Base-by-base conservation (phyloP, 1,140 invertebrate genomes). In the Cotesia glomerata region DNA sequence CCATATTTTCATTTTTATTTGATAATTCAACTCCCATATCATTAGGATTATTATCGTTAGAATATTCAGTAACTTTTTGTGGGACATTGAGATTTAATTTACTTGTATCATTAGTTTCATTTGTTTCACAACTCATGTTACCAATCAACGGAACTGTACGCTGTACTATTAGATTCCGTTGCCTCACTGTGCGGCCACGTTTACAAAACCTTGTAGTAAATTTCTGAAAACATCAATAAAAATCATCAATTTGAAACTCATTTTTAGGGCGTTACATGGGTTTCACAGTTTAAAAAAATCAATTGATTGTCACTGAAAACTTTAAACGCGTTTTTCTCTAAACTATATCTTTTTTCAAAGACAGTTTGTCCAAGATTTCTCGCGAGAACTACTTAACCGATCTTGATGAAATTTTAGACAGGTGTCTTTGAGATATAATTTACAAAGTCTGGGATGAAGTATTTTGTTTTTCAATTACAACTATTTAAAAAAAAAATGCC, bases 121-220 rank as follows among this genome's bases (percentile, higher is more conserved):
- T 32, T 54, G 4, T 49, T 11, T 18, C 51, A 13, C 51, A 16
- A 32, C 32, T 67, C 0, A 54, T 5, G 2, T 49, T 8, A 18
- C 51, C 65, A 13, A 67, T 79, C 18, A 90, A 74, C 4, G 90
- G 90, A 16, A 90, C 76, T 80, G 88, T 87, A 66, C 90, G 82
- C 81, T 91, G 90, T 9, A 91, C 89, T 36, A 91, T 88, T 3
- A 90, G 86, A 79, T 86, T 89, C 75, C 90, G 89, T 35, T 85
- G 85, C 36, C 88, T 84, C 39, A 87, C 74, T 73, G 81, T 79
- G 80, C 90, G 82, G 69, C 88, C 86, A 74, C 88, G 78, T 80
- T 89, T 89, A 63, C 83, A 85, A 78, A 88, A 90, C 9, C 85
- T 81, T 0, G 79, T 82, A 69, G 82, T 87, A 61, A 85, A 87